Evolutionary conservation across 2,888 invertebrate species (phyloP), one percentile per base, ranked within the genome.

Genomic region (Drosophila basisetae): DNA sequence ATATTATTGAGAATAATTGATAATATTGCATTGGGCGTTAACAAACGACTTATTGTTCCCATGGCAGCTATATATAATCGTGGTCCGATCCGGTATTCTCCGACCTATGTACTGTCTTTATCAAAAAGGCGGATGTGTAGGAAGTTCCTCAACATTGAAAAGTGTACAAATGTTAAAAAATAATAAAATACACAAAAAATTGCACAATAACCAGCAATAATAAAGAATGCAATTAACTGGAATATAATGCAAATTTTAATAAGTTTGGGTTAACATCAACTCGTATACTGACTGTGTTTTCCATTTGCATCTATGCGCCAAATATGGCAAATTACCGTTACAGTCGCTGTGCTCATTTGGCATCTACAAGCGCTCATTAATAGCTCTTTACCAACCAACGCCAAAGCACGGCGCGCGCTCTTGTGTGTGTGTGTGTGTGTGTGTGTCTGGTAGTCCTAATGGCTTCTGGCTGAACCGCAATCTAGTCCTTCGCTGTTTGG

Each of bases 361-460:
- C 31, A 43, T 11, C 31, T 31, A 31, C 31, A 31, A 47, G 43
- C 58, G 31, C 58, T 58, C 58, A 58, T 58, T 58, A 58, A 58
- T 43, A 58, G 47, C 58, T 39, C 39, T 41, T 56, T 56, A 56
- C 39, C 39, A 28, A 18, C 28, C 28, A 28, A 54, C 31, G 22
- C 35, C 25, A 53, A 33, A 16, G 35, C 5, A 35, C 16, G 35
- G 5, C 33, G 33, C 33, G 31, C 30, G 30, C 13, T 2, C 0
- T 3, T 9, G 5, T 7, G 13, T 53, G 22, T 33, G 53, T 4
- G 22, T 54, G 33, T 22, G 33, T 18, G 53, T 54, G 55, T 28
- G 25, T n/a, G 13, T 56, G 41, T 58, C 41, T 58, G 3, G 43
- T 11, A 58, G 43, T 22, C 43, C 39, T 31, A 58, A 58, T 58